These are phyloP conservation scores for Hartigia nigra DNA, from an alignment of 2,888 invertebrate genomes.

Conservation along the genomic window DNA sequence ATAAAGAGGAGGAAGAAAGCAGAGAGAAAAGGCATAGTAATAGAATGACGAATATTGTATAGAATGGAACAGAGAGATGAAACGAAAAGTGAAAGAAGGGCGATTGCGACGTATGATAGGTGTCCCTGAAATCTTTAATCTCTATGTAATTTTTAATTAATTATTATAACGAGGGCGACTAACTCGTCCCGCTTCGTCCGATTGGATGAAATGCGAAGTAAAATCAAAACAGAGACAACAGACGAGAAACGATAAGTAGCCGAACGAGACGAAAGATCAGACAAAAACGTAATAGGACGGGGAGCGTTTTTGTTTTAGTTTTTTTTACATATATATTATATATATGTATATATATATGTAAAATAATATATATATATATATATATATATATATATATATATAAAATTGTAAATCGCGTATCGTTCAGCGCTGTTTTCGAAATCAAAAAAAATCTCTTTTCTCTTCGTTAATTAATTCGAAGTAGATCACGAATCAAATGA, in stretches of 20 bases:
- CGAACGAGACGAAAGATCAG: background rate
- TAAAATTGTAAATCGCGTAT: background rate
- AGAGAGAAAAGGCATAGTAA: background rate
- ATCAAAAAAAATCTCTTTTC: background rate
- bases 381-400: background rate
- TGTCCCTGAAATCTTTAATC: background rate
- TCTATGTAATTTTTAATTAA: constrained; percentile 21
- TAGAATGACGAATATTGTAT: background rate
- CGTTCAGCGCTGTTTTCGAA: background rate
- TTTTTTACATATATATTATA: too few relatives aligned
- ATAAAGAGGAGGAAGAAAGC: background rate
- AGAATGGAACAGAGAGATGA: background rate
- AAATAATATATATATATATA: too few relatives aligned
- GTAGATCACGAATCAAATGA: background rate
- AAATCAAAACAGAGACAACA: background rate
- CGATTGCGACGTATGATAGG: background rate
- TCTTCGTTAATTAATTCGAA: background rate
- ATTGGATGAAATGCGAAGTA: background rate
- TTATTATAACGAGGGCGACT: background rate
- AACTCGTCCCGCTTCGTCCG: background rate
- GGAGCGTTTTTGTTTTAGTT: background rate
- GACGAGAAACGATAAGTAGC: background rate
- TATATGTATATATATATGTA: too few relatives aligned
- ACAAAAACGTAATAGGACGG: background rate
- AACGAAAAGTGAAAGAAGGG: background rate